Conservation (phyloP, 2,113 vertebrate genomes). For the Leiothrix lutea region DNA sequence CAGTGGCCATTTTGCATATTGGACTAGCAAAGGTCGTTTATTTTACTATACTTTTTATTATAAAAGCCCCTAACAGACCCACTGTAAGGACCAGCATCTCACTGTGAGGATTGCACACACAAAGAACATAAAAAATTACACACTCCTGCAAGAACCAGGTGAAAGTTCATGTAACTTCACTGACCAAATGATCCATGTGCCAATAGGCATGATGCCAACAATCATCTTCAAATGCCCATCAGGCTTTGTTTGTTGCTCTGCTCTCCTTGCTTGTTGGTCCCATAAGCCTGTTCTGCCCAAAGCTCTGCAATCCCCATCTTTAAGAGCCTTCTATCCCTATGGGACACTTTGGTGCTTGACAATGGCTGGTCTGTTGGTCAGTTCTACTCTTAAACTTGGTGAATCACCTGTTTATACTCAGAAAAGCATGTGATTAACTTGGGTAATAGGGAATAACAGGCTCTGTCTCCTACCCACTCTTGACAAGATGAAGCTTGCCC, state of each 20-base stretch:
- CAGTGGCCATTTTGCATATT: background rate
- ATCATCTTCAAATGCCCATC: background rate
- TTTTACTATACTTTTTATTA: background rate
- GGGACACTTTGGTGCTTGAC: accelerated
- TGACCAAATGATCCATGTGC: background rate
- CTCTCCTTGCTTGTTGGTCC: background rate
- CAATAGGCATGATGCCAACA: background rate
- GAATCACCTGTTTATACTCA: background rate
- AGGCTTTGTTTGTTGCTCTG: background rate
- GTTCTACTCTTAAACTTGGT: background rate
- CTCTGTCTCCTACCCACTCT: background rate
- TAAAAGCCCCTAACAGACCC: background rate
- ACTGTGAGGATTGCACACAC: background rate
- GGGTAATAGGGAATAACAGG: background rate
- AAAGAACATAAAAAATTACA: background rate
- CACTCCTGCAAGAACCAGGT: background rate
- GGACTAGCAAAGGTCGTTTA: background rate
- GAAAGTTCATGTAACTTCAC: background rate
- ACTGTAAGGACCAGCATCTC: background rate
- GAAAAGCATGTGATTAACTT: background rate
- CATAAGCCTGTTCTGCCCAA: background rate
- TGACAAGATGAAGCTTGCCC: background rate
- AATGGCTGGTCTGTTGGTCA: background rate
- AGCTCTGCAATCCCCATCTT: background rate
- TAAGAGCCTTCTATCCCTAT: background rate